These are phyloP conservation scores for Ctena decussata DNA, from an alignment of 2,888 invertebrate genomes.

Conservation along the genomic window DNA sequence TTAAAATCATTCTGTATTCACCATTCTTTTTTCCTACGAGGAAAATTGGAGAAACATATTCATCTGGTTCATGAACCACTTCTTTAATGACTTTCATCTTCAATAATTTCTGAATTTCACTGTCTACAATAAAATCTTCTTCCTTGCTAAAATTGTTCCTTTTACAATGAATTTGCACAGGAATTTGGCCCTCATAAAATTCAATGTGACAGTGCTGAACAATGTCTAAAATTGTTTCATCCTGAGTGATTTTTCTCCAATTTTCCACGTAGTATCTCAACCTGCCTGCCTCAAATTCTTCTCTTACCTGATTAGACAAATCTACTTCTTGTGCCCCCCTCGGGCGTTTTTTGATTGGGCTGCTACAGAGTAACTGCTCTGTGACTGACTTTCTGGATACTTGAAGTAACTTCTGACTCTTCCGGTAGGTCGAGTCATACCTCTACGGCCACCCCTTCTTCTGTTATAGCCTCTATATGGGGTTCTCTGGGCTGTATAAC, in stretches of 20 bases:
- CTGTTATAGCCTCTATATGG: no score
- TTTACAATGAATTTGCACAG: no score
- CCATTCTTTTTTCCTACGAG: conserved; percentile 33
- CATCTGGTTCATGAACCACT: conserved; percentile 29
- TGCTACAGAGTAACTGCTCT: no score
- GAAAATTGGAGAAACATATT: conserved; percentile 44
- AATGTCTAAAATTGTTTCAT: conserved; percentile 23
- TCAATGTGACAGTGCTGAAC: conserved; percentile 39
- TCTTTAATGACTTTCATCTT: conserved; percentile 47
- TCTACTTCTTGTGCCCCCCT: conserved; percentile 47
- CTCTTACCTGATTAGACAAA: conserved; percentile 16
- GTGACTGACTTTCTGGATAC: no score
- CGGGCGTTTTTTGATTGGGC: conserved; percentile 25
- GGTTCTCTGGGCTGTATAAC: no score
- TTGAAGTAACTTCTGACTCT: no score
- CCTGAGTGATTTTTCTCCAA: conserved; percentile 27
- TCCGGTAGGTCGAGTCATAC: no score
- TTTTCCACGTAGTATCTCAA: conserved; percentile 2
- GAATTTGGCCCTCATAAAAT: conserved; percentile 13
- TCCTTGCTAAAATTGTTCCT: not conserved
- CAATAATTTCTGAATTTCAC: conserved; percentile 41
- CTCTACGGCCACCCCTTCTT: no score
- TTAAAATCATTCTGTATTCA: conserved; percentile 46
- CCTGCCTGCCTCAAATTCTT: conserved; percentile 31
- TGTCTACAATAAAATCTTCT: not conserved